A percentile compares a stretch with the other conserved stretches of the same genome.
These are phyloP conservation scores for Volucella zonaria DNA, from an alignment of 2,888 invertebrate species.

Conservation along the genomic window DNA sequence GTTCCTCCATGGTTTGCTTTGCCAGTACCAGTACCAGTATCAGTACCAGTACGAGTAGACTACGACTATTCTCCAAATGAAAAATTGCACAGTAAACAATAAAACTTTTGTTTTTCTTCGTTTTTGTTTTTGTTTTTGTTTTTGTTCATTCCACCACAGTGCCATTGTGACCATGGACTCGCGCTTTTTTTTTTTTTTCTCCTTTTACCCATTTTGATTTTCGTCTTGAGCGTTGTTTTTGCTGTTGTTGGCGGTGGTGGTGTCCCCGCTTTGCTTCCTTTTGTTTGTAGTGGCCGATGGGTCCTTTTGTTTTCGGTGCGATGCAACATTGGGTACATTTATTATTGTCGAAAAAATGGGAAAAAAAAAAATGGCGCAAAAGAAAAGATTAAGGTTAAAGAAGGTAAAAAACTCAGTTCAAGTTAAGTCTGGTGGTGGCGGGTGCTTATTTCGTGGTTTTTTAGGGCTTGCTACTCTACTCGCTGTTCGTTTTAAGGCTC, in stretches of 20 bases:
- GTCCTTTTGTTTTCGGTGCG: slow-evolving; percentile 62
- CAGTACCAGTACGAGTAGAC: not conserved
- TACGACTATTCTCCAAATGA: slow-evolving; percentile 44
- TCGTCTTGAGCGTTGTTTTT: not conserved
- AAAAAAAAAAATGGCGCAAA: not conserved
- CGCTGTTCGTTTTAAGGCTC: slow-evolving; percentile 2
- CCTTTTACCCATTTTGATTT: slow-evolving; percentile 30
- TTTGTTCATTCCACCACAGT: slow-evolving; percentile 18
- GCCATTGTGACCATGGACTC: slow-evolving; percentile 59
- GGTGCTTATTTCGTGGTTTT: slow-evolving; percentile 20
- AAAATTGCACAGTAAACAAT: slow-evolving; percentile 69
- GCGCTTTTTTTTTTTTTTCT: slow-evolving; percentile 9
- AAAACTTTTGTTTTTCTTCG: slow-evolving; percentile 41
- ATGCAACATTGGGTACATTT: slow-evolving; percentile 63
- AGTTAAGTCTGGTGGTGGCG: slow-evolving; percentile 22
- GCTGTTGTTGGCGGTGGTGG: not conserved
- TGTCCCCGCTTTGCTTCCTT: slow-evolving; percentile 44
- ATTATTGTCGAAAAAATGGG: slow-evolving; percentile 42
- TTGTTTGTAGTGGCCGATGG: slow-evolving; percentile 59
- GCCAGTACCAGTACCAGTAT: no score
- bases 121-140: slow-evolving; percentile 25
- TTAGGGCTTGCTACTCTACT: slow-evolving; percentile 13
- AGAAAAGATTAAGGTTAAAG: slow-evolving; percentile 6
- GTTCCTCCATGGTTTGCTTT: not conserved
- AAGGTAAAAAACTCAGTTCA: slow-evolving; percentile 39